Percentiles rank a stretch among this genome's conserved stretches.
These are phyloP conservation scores for Eurosta solidaginis DNA, from an alignment of 1,140 invertebrate genomes.

Conservation along the genomic window DNA sequence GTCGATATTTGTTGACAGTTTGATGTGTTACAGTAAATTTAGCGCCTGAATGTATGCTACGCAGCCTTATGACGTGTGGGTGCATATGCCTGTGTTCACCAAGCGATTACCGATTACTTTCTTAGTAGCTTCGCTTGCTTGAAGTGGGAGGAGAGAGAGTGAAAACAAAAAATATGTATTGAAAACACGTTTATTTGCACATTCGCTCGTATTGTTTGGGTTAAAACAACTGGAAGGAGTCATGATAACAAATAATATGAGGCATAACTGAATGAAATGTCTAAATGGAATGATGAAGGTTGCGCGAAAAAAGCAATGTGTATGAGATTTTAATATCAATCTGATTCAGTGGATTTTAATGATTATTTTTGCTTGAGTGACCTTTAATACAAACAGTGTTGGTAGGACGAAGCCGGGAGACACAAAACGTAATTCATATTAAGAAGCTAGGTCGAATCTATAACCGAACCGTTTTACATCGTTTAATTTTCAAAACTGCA, in stretches of 20 bases:
- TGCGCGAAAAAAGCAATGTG: background rate
- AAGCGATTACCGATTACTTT: constrained; percentile 45
- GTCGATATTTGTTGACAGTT: constrained; percentile 16
- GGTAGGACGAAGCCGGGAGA: too few species aligned
- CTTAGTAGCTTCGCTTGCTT: constrained; percentile 40
- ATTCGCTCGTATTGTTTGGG: constrained; percentile 14
- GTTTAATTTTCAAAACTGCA: too few species aligned
- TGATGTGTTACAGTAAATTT: background rate
- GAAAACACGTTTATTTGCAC: constrained; percentile 21
- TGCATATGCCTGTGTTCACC: constrained; percentile 29
- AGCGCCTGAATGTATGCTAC: background rate
- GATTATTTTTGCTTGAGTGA: constrained; percentile 29
- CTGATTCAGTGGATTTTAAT: constrained; percentile 19
- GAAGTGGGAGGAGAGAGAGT: too few species aligned
- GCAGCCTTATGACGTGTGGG: background rate
- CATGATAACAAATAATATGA: constrained; percentile 12
- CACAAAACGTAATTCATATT: too few species aligned
- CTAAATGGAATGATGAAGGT: background rate
- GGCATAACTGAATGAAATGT: background rate
- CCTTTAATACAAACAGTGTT: background rate
- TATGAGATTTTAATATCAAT: constrained; percentile 1
- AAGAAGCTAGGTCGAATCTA: too few species aligned
- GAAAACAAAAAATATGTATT: too few species aligned
- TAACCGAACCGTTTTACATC: too few species aligned
- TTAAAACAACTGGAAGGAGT: constrained; percentile 33